phyloP scores from a whole-genome alignment of 2,888 invertebrate species.

The Loripinus fragilis region DNA sequence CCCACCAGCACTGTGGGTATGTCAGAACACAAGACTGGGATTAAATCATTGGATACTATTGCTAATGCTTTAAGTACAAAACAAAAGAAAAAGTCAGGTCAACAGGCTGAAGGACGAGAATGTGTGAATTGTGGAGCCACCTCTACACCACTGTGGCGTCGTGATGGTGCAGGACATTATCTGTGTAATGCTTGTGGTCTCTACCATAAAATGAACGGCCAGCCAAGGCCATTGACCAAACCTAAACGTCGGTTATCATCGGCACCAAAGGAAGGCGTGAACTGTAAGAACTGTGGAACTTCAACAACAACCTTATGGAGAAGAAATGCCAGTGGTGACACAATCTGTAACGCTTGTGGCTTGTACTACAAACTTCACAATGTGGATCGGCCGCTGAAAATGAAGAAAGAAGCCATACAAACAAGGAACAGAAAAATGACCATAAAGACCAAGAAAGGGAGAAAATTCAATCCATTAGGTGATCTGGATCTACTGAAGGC shows the following conservation, averaged over 20 bases:
- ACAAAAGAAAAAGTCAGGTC: slow-evolving; percentile 5
- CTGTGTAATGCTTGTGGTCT: slow-evolving; percentile 99
- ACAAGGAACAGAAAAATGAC: slow-evolving; percentile 91
- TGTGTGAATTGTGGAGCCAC: slow-evolving; percentile 99
- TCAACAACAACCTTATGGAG: slow-evolving; percentile 97
- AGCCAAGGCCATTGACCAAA: slow-evolving; percentile 86
- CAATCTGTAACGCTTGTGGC: slow-evolving; percentile 99
- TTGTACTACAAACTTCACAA: slow-evolving; percentile 97
- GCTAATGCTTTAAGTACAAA: not conserved
- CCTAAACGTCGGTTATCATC: slow-evolving; percentile 53
- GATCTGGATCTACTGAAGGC: slow-evolving; percentile 49
- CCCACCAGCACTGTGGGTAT: not conserved
- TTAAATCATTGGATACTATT: not conserved
- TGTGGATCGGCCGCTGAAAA: slow-evolving; percentile 91
- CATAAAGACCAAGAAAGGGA: slow-evolving; percentile 50
- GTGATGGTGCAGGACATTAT: slow-evolving; percentile 98
- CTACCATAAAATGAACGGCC: slow-evolving; percentile 99
- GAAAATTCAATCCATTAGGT: slow-evolving; percentile 47
- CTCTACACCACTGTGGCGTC: slow-evolving; percentile 96
- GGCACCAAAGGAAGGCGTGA: slow-evolving; percentile 45
- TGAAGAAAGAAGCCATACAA: slow-evolving; percentile 98
- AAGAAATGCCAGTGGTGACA: slow-evolving; percentile 94
- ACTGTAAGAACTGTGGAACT: slow-evolving; percentile 97
- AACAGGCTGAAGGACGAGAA: slow-evolving; percentile 91
- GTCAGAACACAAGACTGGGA: not conserved